Conservation (phyloP, 1,140 invertebrate genomes). For the Cydia strobilella region DNA sequence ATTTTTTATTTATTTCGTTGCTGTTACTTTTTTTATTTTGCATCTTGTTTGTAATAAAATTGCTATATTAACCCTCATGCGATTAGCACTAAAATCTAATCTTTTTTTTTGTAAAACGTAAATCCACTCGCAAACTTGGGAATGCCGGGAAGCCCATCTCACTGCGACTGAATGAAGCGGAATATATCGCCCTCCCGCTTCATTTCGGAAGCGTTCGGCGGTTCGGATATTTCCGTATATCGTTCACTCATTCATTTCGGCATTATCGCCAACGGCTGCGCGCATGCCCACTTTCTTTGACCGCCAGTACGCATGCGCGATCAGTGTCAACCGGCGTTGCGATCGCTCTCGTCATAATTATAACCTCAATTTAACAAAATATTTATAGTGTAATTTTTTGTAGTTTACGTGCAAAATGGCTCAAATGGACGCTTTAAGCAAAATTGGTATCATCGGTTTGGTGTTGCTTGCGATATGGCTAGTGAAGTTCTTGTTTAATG, state of each 20-base stretch:
- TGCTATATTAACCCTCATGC: no score
- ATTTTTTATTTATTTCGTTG: no score
- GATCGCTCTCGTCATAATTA: conserved; percentile 36
- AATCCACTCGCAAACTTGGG: no score
- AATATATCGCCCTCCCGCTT: background rate
- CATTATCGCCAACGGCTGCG: conserved; percentile 36
- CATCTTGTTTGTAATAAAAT: no score
- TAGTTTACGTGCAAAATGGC: conserved; percentile 46
- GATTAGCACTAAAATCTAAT: no score
- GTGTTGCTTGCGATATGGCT: conserved; percentile 43
- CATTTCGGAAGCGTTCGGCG: conserved; percentile 18
- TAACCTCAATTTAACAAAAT: conserved; percentile 44
- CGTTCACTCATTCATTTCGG: conserved; percentile 37
- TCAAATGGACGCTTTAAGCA: conserved; percentile 44
- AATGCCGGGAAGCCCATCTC: background rate
- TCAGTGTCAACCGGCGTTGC: conserved; percentile 46
- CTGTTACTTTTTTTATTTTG: no score
- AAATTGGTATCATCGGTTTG: conserved; percentile 49
- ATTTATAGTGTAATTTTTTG: background rate
- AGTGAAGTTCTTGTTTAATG: conserved; percentile 48
- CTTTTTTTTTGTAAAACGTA: no score
- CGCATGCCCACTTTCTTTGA: conserved; percentile 52
- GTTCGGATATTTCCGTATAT: conserved; percentile 22
- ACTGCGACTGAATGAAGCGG: background rate
- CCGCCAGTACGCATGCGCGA: conserved; percentile 52